These are phyloP conservation scores for Strix aluco DNA, from an alignment of 2,113 vertebrate species.

Conservation along the genomic window DNA sequence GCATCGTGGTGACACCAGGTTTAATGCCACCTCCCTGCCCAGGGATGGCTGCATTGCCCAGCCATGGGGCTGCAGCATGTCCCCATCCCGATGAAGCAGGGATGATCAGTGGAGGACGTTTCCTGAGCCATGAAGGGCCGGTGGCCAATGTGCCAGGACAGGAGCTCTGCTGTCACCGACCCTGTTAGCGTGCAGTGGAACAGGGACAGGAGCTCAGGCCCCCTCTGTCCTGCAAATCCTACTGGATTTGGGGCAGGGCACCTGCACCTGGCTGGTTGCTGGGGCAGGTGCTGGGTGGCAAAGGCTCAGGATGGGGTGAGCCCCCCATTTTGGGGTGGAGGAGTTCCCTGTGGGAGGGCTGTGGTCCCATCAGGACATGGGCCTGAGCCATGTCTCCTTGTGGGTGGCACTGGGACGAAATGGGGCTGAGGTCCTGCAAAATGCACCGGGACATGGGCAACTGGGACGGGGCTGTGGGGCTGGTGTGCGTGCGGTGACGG, in stretches of 20 bases:
- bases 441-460: background rate
- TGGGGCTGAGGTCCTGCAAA: background rate
- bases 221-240: background rate
- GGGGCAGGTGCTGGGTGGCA: background rate
- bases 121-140: background rate
- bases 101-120: fast-evolving
- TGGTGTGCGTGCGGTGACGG: background rate
- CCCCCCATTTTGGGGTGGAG: background rate
- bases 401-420: background rate
- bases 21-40: background rate
- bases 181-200: fast-evolving
- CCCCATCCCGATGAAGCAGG: fast-evolving
- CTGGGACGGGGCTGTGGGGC: background rate
- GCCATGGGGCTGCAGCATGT: fast-evolving
- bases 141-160: fast-evolving
- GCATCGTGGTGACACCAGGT: fast-evolving
- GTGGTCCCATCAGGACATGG: background rate
- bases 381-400: background rate
- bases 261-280: background rate
- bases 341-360: background rate
- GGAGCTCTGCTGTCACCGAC: background rate
- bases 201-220: background rate
- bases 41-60: background rate
- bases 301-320: fast-evolving
- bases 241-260: background rate